Evolutionary conservation across 2,888 invertebrate genomes (phyloP).

Genomic region (Zaprionus bogoriensis): DNA sequence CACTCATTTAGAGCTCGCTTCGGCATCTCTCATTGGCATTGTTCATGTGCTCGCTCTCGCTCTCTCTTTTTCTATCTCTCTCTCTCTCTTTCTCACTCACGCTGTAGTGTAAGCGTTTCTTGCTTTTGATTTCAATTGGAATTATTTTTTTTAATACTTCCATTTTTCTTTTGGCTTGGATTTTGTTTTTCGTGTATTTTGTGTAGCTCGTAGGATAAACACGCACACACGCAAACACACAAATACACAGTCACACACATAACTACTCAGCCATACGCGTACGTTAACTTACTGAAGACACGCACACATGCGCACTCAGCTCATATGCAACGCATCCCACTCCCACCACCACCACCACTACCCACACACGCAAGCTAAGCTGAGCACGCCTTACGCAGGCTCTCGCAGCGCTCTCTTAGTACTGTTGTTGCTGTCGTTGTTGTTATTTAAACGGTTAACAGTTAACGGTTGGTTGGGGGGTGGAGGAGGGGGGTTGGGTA

Average conservation of each 20-base stretch:
- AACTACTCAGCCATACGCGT: not conserved
- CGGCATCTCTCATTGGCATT: no score
- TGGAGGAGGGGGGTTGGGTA: not conserved
- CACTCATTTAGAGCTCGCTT: conserved; percentile 24
- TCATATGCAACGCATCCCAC: not conserved
- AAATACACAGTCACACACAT: conserved; percentile 5
- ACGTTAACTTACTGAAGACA: not conserved
- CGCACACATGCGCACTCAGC: not conserved
- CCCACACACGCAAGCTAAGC: not conserved
- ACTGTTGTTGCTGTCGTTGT: not conserved
- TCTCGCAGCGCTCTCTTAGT: no score
- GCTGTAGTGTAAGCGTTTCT: not conserved
- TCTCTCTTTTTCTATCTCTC: not conserved
- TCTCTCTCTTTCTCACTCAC: conserved; percentile 1
- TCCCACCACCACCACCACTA: not conserved
- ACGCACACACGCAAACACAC: conserved; percentile 13
- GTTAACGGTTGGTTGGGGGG: not conserved
- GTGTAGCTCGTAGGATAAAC: conserved; percentile 30
- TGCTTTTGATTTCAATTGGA: conserved; percentile 1
- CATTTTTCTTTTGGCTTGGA: conserved; percentile 7
- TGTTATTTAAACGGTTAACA: no score
- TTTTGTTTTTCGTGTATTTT: not conserved
- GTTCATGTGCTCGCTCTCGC: not conserved
- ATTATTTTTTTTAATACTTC: conserved; percentile 3
- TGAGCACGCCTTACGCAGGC: no score